Evolutionary conservation across 2,113 vertebrate genomes (phyloP).

Genomic region (Emydocephalus ijimae): DNA sequence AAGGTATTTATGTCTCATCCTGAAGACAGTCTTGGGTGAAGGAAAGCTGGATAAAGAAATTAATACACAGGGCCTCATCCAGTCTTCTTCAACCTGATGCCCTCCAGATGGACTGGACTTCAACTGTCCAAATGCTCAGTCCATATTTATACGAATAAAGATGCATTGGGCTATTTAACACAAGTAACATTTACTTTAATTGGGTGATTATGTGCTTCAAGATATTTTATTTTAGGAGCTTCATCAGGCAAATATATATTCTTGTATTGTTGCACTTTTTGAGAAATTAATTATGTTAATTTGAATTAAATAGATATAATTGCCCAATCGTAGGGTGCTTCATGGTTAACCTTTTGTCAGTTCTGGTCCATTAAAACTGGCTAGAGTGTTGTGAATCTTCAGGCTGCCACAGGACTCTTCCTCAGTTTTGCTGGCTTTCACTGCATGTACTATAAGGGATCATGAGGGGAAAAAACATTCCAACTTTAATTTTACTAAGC

Average conservation of each 20-base stretch:
- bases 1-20: background rate
- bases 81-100: background rate
- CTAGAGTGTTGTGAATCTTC: background rate
- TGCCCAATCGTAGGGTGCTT: background rate
- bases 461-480: background rate
- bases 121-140: background rate
- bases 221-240: background rate
- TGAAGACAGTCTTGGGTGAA: background rate
- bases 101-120: background rate
- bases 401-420: background rate
- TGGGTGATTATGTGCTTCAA: background rate
- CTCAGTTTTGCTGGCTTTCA: background rate
- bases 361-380: background rate
- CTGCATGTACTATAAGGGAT: background rate
- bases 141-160: background rate
- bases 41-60: background rate
- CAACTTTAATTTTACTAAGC: background rate
- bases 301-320: background rate
- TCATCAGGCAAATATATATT: background rate
- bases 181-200: background rate
- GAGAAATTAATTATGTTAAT: background rate
- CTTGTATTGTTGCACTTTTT: background rate
- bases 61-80: background rate
- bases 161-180: background rate
- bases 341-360: background rate